Base-by-base conservation (phyloP, 2,113 vertebrate species). In the Sardina pilchardus region DNA sequence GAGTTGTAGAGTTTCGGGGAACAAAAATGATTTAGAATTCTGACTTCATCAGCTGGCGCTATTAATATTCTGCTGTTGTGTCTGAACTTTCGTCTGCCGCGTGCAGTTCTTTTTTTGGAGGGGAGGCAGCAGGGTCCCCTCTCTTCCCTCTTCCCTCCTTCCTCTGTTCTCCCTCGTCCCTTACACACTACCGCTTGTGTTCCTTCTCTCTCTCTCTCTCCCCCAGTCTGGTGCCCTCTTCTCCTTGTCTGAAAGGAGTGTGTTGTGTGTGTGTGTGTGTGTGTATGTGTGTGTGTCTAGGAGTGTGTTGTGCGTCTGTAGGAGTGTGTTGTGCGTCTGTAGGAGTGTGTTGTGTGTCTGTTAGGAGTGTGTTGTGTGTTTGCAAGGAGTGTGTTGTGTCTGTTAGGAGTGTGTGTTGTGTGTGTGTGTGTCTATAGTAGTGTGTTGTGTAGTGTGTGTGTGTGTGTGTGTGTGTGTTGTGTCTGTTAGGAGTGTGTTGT, bases 11-110 rank as follows among this genome's bases (percentile, higher is more conserved):
- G 83, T 67, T 71, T 78, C 45, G 39, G 59, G 83, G 82, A 83
- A 71, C 63, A 19, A 71, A 87, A 34, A 81, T 86, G 82, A 80
- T 82, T 63, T 86, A 84, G 82, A 59, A 67, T 81, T 87, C 82
- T 16, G 84, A 21, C 84, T 19, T 81, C 78, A 67, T 85, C 48
- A 84, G 75, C 71, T 26, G 26, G 26, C n/a, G n/a, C 63, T 78
- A 36, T 78, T 78, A 78, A 78, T 78, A 36, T 78, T 78, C 71
- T 34, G 0, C 10, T 56, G 89, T 75, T 36, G 4, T 78, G 71
- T 78, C 71, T 44, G 30, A 80, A 87, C 43, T 83, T 75, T 81
- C 12, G 83, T 71, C 82, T 56, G 81, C 81, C 67, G 81, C 63
- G 12, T 78, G 1, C n/a, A 21, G 67, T 84, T 17, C 84, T 78